Base-by-base conservation (phyloP, 2,888 invertebrate genomes). In the Hypsopygia costalis region DNA sequence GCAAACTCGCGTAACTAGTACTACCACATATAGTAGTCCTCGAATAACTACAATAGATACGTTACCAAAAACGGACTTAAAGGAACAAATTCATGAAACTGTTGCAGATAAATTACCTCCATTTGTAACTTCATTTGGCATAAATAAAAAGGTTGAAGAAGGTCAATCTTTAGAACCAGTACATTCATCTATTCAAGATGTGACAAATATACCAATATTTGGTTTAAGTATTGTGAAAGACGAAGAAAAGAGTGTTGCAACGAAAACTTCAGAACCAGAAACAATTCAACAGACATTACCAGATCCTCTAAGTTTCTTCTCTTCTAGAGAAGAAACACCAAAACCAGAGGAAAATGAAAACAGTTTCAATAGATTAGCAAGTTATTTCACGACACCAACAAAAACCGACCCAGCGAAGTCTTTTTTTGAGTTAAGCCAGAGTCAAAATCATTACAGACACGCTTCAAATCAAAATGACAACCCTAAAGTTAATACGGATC, bases 391-490 rank as follows among this genome's bases (percentile, higher is more conserved):
- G 5, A 51, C 79, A 0, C 77, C 81, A 22, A 46, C 70, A 0
- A 76, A 81, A 69, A 62, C 77, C 0, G 83, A 86, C 1, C 76
- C 69, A 29, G 62, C 78, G 10, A 87, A 87, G 52, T 78, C 87
- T 82, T 88, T 88, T 88, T 88, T 88, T 86, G 87, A 88, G 55
- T 67, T 87, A 40, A 87, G 88, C 59, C 75, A 82, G 44, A 79
- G 85, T 42, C 83, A 86, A 73, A 76, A 85, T 32, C 86, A 87
- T 46, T 85, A 81, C 21, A 74, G 81, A 52, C 80, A 83, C 41
- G 62, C 59, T 11, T 47, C 49, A 1, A 29, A 47, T 8, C 29
- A 47, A 30, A 41, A 53, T 49, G 20, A n/a, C 11, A 11, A 11
- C n/a, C 7, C 7, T 1, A 38, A 25, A 12, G 10, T 21, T 31